Base-by-base conservation (phyloP, 2,888 invertebrate genomes). In the Macrosoma leucophasiata region DNA sequence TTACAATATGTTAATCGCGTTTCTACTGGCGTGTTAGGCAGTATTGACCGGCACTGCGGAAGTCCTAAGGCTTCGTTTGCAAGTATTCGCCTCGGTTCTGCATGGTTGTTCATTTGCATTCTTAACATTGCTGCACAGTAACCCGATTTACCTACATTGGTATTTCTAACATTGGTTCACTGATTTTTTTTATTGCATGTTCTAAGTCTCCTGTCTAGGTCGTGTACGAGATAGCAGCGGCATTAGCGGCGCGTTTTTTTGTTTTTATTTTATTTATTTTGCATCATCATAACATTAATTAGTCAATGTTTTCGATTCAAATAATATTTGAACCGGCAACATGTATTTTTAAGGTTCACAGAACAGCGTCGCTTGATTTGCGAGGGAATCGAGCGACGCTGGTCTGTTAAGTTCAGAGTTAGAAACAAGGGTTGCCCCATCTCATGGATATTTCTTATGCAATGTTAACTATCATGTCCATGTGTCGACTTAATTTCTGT, bases 351-450 rank as follows among this genome's bases (percentile, higher is more conserved):
- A 77, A 72, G 72, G 46, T 52, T 39, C 47, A 56, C 43, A 55
- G 59, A 60, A 52, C 55, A 66, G 67, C 57, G 70, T 52, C 64
- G 51, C 48, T 39, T 29, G 36, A 39, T 46, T 40, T 22, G 29
- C 36, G 44, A 39, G 40, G 43, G 36, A 40, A 49, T 54, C 65
- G 59, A 72, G 62, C 58, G 63, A 53, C 65, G 63, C 59, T 66
- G 59, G 43, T 56, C 63, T 54, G 47, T 51, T 46, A 54, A 52
- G 53, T 50, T 63, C 60, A 57, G 55, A 66, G 64, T 71, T 73
- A 32, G 48, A 81, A 84, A 82, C 84, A 81, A 84, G 84, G 84
- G 84, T 84, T 84, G 84, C 84, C 84, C 84, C 84, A 84, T 84
- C 67, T 84, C 84, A 84, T 84, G 77, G 77, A 81, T 78, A 77